These are phyloP conservation scores for Pachypsylla venusta DNA, from an alignment of 1,140 invertebrate genomes.

Conservation along the genomic window DNA sequence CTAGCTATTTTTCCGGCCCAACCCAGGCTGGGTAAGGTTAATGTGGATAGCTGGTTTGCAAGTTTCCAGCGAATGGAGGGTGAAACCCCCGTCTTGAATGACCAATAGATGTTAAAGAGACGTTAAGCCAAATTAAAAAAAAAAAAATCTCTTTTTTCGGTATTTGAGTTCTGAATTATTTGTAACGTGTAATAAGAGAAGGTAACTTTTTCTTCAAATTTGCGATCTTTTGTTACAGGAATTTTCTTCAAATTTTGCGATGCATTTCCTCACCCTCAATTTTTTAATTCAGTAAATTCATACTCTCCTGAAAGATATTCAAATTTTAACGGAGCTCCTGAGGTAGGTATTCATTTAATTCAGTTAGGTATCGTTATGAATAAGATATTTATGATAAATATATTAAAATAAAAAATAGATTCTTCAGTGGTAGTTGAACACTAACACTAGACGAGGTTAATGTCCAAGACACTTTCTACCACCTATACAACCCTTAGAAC, in stretches of 20 bases:
- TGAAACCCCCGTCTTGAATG: too few species aligned
- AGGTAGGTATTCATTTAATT: too few species aligned
- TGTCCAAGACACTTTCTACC: neutral
- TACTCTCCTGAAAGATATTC: neutral
- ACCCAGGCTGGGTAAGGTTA: too few species aligned
- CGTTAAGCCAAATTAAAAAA: too few species aligned
- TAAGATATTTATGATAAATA: neutral
- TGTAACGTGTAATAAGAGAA: neutral
- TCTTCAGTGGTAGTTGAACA: neutral
- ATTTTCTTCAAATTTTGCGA: neutral
- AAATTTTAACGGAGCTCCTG: neutral
- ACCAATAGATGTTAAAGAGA: too few species aligned
- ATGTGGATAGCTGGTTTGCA: too few species aligned
- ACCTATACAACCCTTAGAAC: neutral
- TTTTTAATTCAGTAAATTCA: neutral
- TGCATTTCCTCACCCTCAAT: neutral
- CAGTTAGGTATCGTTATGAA: too few species aligned
- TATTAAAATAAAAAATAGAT: neutral
- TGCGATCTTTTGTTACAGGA: too few species aligned
- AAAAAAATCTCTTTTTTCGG: too few species aligned
- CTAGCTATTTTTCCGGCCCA: too few species aligned
- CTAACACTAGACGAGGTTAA: neutral
- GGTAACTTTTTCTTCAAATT: neutral
- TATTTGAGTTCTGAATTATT: too few species aligned
- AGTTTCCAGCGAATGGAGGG: too few species aligned